phyloP scores from a whole-genome alignment of 2,797 vertebrate species.

The Emys orbicularis region DNA sequence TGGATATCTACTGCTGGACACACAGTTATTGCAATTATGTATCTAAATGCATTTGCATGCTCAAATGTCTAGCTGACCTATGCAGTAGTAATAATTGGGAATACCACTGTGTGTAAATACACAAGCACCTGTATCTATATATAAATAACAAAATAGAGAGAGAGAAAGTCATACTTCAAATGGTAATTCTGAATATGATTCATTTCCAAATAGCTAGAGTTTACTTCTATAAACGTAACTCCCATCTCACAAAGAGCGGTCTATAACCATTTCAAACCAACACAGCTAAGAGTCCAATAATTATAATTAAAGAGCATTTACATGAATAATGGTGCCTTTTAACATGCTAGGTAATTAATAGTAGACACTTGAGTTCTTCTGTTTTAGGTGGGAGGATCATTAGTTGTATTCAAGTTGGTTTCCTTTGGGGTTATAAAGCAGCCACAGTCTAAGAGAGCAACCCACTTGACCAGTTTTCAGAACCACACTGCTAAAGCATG shows the following conservation, averaged over 20 bases:
- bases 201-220: background rate
- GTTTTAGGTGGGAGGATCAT: background rate
- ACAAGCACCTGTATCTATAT: background rate
- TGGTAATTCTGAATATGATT: background rate
- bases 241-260: background rate
- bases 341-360: background rate
- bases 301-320: background rate
- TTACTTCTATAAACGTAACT: background rate
- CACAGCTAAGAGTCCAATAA: too few relatives aligned
- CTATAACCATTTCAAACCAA: background rate
- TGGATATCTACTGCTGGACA: too few relatives aligned
- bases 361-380: background rate
- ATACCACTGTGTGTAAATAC: background rate
- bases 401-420: background rate
- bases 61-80: background rate
- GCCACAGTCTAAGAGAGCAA: background rate
- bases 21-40: background rate
- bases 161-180: background rate
- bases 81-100: background rate
- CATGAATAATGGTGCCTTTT: background rate
- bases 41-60: background rate
- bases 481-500: background rate
- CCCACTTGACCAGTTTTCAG: background rate
- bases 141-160: background rate
- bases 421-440: background rate